A percentile compares a stretch with the other conserved stretches of the same genome.
Conservation (phyloP, 2,888 invertebrate genomes). For the Plusia festucae region DNA sequence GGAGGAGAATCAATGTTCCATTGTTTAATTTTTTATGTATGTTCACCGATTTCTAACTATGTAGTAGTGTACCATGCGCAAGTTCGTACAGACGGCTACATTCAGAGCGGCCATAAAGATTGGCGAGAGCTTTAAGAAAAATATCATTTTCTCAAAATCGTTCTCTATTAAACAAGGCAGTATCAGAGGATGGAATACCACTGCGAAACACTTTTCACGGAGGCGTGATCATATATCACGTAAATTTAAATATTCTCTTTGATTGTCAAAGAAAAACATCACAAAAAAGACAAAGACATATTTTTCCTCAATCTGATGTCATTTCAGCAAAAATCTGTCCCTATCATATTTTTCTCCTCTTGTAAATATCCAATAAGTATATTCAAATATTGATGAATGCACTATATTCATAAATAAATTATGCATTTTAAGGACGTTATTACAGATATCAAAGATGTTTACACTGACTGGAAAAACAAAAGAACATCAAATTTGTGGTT, state of each 20-base stretch:
- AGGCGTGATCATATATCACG: not conserved
- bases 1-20: too few relatives aligned
- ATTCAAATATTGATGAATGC: slow-evolving; percentile 34
- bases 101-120: too few relatives aligned
- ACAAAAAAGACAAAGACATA: not conserved
- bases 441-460: slow-evolving; percentile 15
- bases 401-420: slow-evolving; percentile 39
- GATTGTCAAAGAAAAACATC: not conserved
- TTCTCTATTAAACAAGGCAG: too few relatives aligned
- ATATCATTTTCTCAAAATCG: not conserved
- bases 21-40: too few relatives aligned
- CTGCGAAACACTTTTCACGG: not conserved
- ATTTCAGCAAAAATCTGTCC: not conserved
- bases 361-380: not conserved
- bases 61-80: too few relatives aligned
- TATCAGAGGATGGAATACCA: not conserved
- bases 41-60: too few relatives aligned
- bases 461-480: slow-evolving; percentile 11
- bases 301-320: not conserved
- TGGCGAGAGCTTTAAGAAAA: too few relatives aligned
- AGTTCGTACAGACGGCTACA: too few relatives aligned
- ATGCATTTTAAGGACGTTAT: slow-evolving; percentile 38
- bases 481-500: too few relatives aligned
- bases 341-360: slow-evolving; percentile 19
- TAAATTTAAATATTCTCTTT: not conserved